Conservation (phyloP, 2,888 invertebrate species). For the Clivina fossor region DNA sequence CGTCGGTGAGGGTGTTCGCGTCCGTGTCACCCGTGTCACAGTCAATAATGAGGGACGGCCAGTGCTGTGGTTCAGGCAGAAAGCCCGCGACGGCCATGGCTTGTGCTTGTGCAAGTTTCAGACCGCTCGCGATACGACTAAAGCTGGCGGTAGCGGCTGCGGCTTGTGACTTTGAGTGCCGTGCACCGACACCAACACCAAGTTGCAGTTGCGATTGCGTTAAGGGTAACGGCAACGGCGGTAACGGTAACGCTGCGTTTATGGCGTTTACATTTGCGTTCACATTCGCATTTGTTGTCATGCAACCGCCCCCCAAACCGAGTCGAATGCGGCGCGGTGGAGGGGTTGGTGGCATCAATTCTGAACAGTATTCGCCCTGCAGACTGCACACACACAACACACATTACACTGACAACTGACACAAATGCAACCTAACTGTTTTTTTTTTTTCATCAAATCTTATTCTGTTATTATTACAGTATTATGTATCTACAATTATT, state of each 20-base stretch:
- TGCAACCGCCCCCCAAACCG: conserved; percentile 49
- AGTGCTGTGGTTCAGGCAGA: conserved; percentile 58
- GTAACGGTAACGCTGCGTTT: conserved; percentile 44
- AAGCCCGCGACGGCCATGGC: conserved; percentile 73
- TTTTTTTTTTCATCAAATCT: too few species aligned
- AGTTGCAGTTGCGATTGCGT: conserved; percentile 43
- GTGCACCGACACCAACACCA: too few species aligned
- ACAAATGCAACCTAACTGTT: too few species aligned
- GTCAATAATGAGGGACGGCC: conserved; percentile 45
- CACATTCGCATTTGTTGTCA: conserved; percentile 45
- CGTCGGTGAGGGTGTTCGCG: conserved; percentile 49
- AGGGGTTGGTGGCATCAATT: conserved; percentile 64
- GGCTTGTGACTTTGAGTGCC: too few species aligned
- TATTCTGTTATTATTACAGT: too few species aligned
- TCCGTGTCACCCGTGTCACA: conserved; percentile 42
- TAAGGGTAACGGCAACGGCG: conserved; percentile 42
- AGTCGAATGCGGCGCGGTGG: conserved; percentile 57
- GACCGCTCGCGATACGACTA: conserved; percentile 67
- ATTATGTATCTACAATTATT: too few species aligned
- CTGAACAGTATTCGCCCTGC: conserved; percentile 62
- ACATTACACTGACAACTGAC: too few species aligned
- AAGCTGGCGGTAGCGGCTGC: conserved; percentile 50
- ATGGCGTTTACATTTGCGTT: too few species aligned
- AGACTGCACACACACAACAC: conserved; percentile 55
- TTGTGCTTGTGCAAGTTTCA: conserved; percentile 70